Evolutionary conservation across 2,888 invertebrate genomes (phyloP).

Genomic region (Harpalus rubripes): DNA sequence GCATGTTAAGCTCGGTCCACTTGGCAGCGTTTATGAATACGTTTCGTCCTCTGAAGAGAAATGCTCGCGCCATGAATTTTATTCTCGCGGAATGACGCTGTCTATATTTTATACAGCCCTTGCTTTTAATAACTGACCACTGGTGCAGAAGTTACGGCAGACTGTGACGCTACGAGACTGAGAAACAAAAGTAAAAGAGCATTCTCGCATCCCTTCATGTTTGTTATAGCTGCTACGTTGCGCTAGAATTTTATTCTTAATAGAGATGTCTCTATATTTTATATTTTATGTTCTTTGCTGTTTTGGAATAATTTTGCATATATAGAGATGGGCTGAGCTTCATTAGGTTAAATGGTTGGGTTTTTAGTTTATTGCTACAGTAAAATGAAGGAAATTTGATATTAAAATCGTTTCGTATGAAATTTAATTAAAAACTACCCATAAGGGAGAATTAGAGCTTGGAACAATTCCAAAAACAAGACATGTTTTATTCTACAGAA

Average conservation of each 20-base stretch:
- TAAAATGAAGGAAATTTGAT: slow-evolving; percentile 45
- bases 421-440: background rate
- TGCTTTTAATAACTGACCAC: slow-evolving; percentile 65
- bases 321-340: slow-evolving; percentile 27
- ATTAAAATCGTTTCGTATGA: slow-evolving; percentile 10
- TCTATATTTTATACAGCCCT: slow-evolving; percentile 62
- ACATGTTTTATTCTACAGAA: background rate
- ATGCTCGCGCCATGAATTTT: slow-evolving; percentile 56
- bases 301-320: slow-evolving; percentile 63
- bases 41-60: slow-evolving; percentile 15
- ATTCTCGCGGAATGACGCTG: slow-evolving; percentile 49
- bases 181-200: background rate
- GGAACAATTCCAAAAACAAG: background rate
- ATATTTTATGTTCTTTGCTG: slow-evolving; percentile 59
- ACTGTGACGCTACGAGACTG: slow-evolving; percentile 29
- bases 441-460: too few relatives aligned
- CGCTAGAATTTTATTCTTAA: slow-evolving; percentile 63
- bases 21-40: slow-evolving; percentile 60
- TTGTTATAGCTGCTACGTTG: slow-evolving; percentile 59
- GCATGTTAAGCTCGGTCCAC: slow-evolving; percentile 59
- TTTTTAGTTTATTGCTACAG: slow-evolving; percentile 44
- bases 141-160: slow-evolving; percentile 59
- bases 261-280: slow-evolving; percentile 65
- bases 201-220: slow-evolving; percentile 53
- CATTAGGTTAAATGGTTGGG: slow-evolving; percentile 56